These are phyloP conservation scores for Gnathonemus echidnorhynchus DNA, from an alignment of 2,113 vertebrate species.

Conservation along the genomic window DNA sequence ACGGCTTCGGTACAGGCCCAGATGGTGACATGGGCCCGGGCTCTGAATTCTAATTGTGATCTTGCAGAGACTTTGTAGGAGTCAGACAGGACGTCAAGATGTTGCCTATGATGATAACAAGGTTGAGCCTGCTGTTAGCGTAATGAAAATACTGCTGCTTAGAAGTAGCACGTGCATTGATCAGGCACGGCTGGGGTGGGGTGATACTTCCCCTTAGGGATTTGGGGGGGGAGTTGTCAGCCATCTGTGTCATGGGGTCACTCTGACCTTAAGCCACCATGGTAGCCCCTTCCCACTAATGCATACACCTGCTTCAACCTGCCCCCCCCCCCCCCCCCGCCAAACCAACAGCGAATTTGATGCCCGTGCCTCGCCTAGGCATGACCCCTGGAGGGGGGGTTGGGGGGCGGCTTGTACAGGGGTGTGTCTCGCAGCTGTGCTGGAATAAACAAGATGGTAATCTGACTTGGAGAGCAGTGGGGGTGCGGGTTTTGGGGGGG, in stretches of 20 bases:
- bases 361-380: not conserved
- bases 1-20: not conserved
- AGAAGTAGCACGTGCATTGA: not conserved
- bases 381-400: not conserved
- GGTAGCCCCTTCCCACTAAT: not conserved
- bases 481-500: not conserved
- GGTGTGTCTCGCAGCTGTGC: not conserved
- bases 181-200: not conserved
- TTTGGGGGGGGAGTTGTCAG: not conserved
- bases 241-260: not conserved
- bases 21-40: not conserved
- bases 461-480: not conserved
- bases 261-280: not conserved
- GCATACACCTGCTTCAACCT: not conserved
- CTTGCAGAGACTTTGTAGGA: not conserved
- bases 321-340: not conserved
- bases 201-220: not conserved
- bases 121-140: not conserved
- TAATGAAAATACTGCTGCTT: slow-evolving; percentile 7
- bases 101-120: not conserved
- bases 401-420: not conserved
- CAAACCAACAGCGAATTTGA: not conserved
- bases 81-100: not conserved
- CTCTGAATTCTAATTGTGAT: not conserved
- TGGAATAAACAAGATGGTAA: slow-evolving; percentile 1